Percentiles rank a stretch among this genome's conserved stretches.
Evolutionary conservation across 1,140 invertebrate genomes (phyloP).

Genomic region (Pogonus chalceus): DNA sequence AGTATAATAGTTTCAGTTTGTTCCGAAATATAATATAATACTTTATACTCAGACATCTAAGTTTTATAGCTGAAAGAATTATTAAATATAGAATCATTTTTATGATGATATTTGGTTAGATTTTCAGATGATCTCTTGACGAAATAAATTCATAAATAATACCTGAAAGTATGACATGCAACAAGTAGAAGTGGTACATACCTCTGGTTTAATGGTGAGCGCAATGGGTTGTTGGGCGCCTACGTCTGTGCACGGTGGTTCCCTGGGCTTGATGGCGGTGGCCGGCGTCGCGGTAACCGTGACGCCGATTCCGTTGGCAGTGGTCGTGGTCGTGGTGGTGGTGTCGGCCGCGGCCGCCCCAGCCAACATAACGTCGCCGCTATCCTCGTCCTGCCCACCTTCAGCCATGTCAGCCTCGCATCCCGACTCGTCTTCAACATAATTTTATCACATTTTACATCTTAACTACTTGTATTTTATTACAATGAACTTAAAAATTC

Average conservation of each 20-base stretch:
- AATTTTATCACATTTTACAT: constrained; percentile 12
- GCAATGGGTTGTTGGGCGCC: background rate
- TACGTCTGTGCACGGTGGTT: too few species aligned
- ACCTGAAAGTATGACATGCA: background rate
- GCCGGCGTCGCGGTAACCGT: constrained; percentile 9
- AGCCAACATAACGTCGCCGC: constrained; percentile 41
- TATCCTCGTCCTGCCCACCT: constrained; percentile 38
- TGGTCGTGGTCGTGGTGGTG: constrained; percentile 25
- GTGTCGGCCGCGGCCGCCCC: constrained; percentile 36
- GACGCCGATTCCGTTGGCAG: constrained; percentile 31
- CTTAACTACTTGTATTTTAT: constrained; percentile 1
- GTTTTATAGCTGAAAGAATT: background rate
- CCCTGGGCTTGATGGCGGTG: background rate
- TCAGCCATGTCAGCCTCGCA: constrained; percentile 58
- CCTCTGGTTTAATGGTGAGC: background rate
- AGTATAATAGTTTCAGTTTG: too few species aligned
- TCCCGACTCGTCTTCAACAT: constrained; percentile 52
- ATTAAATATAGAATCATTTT: background rate
- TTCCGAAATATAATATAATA: too few species aligned
- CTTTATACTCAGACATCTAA: too few species aligned
- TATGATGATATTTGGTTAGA: background rate
- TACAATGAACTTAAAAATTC: constrained; percentile 13
- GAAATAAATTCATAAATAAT: background rate
- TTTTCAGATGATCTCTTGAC: background rate
- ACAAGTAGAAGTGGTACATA: background rate